phyloP scores from a whole-genome alignment of 2,113 vertebrate species.

The Pteronura brasiliensis region DNA sequence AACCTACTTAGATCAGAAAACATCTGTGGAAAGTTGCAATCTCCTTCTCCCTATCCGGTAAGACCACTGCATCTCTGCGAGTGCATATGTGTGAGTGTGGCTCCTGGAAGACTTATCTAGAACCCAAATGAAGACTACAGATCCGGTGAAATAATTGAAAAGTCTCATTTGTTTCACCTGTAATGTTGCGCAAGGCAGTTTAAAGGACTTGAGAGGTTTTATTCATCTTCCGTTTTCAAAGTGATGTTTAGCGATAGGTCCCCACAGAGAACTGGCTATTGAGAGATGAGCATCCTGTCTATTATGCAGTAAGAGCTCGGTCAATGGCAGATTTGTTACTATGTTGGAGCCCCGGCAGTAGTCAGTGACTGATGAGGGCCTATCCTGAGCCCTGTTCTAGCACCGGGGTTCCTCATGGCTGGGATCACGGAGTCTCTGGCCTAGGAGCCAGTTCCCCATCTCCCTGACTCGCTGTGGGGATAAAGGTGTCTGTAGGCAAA shows the following conservation, averaged over 20 bases:
- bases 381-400: not conserved
- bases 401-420: accelerated
- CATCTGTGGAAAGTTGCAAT: not conserved
- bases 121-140: not conserved
- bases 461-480: not conserved
- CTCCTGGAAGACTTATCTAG: not conserved
- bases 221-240: not conserved
- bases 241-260: not conserved
- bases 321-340: not conserved
- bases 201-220: not conserved
- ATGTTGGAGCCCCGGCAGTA: not conserved
- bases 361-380: accelerated
- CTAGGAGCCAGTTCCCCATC: not conserved
- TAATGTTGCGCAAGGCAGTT: not conserved
- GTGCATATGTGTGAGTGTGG: too few species aligned
- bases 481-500: not conserved
- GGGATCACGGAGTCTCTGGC: not conserved
- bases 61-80: not conserved
- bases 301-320: not conserved
- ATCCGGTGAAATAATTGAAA: not conserved
- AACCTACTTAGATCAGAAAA: not conserved
- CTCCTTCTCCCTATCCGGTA: not conserved
- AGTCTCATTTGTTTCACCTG: not conserved
- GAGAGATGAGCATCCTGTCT: not conserved
- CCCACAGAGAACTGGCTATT: not conserved